Evolutionary conservation across 2,888 invertebrate species (phyloP), one percentile per base, ranked within the genome.

Genomic region (Plagodis dolabraria): DNA sequence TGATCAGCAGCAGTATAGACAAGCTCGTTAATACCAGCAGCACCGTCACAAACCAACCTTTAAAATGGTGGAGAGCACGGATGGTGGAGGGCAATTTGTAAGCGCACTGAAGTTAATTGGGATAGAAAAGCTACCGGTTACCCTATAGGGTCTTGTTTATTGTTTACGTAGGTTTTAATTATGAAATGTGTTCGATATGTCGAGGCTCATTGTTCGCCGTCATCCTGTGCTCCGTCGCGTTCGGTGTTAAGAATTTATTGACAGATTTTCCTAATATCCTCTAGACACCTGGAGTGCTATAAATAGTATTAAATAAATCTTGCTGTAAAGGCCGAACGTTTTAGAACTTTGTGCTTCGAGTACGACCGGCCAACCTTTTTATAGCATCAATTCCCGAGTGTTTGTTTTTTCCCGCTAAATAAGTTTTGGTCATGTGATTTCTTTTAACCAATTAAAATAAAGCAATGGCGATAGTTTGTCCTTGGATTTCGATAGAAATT

Each of bases 121-220:
- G 2, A 40, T 40, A 10, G 40, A 40, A 40, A 40, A 40, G 40
- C 9, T 10, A 40, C 40, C 10, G 34, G 49, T 34, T 7, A 8
- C 40, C 40, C 40, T 40, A 8, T 8, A 40, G 43, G 43, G 43
- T 11, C 12, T 7, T 12, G 43, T 34, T 38, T 40, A 56, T 57
- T 57, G 57, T 57, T 52, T 52, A 47, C 51, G 51, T 57, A 42
- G 46, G 42, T 46, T 57, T 57, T 57, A 57, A 57, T 57, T 57
- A 57, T 47, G 8, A 56, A 33, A 38, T 47, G 46, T 46, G 10
- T 33, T 12, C 12, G 43, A 11, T 43, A 12, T 43, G 12, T 43
- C 12, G 12, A 12, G 12, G 5, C 10, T 5, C 40, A 40, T 40
- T 40, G 40, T 40, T 10, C 0, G 10, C 8, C 10, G 40, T 22